Percentiles rank a stretch among this genome's conserved stretches.
These are phyloP conservation scores for Heliothis subflexa DNA, from an alignment of 1,140 invertebrate species.

Conservation along the genomic window DNA sequence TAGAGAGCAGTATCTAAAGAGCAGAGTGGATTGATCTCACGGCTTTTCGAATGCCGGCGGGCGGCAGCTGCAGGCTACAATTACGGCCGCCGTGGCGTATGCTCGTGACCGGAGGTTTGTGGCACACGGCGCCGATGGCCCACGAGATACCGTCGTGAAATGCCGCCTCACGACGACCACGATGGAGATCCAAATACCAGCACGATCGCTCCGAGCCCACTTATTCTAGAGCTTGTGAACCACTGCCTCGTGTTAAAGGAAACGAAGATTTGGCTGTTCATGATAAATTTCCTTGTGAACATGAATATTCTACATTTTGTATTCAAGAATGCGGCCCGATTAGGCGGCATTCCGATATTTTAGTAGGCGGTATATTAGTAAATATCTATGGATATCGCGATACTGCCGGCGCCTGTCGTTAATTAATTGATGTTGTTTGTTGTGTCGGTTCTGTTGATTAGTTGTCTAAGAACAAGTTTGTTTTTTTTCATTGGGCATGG, in stretches of 20 bases:
- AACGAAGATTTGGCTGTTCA: conserved; percentile 41
- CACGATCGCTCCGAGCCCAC: conserved; percentile 66
- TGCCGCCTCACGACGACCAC: conserved; percentile 81
- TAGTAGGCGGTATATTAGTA: conserved; percentile 77
- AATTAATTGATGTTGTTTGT: conserved; percentile 54
- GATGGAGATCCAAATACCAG: conserved; percentile 67
- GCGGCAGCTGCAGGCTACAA: conserved; percentile 76
- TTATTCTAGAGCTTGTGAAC: conserved; percentile 25
- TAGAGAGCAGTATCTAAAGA: conserved; percentile 34
- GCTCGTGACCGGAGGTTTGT: conserved; percentile 80
- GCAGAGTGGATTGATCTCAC: conserved; percentile 53
- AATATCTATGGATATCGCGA: conserved; percentile 66
- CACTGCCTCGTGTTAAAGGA: conserved; percentile 29
- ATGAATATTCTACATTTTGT: conserved; percentile 72
- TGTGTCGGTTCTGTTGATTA: conserved; percentile 26
- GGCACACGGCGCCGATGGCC: conserved; percentile 73
- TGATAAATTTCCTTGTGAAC: conserved; percentile 71
- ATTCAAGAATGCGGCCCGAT: conserved; percentile 82
- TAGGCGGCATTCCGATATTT: conserved; percentile 78
- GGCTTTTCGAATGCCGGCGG: conserved; percentile 55
- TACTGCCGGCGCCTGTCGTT: conserved; percentile 65
- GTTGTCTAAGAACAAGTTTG: neutral
- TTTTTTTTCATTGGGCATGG: neutral
- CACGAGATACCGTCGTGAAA: conserved; percentile 79
- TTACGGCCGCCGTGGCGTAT: conserved; percentile 78